These are phyloP conservation scores for Lobophora halterata DNA, from an alignment of 2,888 invertebrate species.

Conservation along the genomic window DNA sequence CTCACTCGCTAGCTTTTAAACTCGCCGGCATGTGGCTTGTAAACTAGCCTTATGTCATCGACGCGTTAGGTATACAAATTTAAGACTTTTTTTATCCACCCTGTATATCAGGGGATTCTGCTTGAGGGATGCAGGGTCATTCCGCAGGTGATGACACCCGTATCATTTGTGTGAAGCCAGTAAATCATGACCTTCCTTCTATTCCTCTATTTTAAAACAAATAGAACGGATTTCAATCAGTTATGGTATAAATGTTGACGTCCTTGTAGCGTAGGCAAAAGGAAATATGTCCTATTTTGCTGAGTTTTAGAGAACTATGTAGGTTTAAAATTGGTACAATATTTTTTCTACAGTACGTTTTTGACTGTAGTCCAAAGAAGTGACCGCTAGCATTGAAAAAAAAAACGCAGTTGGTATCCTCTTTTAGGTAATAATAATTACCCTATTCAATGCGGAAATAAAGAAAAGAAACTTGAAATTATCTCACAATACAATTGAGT, in stretches of 20 bases:
- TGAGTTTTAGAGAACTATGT: too few relatives aligned
- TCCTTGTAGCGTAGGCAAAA: background rate
- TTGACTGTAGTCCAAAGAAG: too few relatives aligned
- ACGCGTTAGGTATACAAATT: too few relatives aligned
- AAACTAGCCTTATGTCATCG: too few relatives aligned
- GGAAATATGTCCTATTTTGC: too few relatives aligned
- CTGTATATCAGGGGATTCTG: conserved; percentile 48
- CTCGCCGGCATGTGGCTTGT: too few relatives aligned
- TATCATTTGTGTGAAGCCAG: conserved; percentile 65
- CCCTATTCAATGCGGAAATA: conserved; percentile 25
- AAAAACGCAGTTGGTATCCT: too few relatives aligned
- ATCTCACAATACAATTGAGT: conserved; percentile 57
- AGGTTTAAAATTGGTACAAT: too few relatives aligned
- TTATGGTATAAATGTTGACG: conserved; percentile 40
- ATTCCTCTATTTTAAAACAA: conserved; percentile 46
- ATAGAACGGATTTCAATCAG: conserved; percentile 53
- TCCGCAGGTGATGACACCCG: conserved; percentile 74
- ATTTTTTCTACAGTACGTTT: too few relatives aligned
- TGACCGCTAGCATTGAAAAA: too few relatives aligned
- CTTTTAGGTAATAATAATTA: conserved; percentile 18
- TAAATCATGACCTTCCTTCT: conserved; percentile 65
- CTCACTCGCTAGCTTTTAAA: too few relatives aligned
- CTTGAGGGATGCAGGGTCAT: conserved; percentile 78
- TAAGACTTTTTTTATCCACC: too few relatives aligned
- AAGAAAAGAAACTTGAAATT: conserved; percentile 41